Percentiles rank a stretch among this genome's conserved stretches.
Evolutionary conservation across 1,140 invertebrate genomes (phyloP).

Genomic region (Panagrolaimus sp.): DNA sequence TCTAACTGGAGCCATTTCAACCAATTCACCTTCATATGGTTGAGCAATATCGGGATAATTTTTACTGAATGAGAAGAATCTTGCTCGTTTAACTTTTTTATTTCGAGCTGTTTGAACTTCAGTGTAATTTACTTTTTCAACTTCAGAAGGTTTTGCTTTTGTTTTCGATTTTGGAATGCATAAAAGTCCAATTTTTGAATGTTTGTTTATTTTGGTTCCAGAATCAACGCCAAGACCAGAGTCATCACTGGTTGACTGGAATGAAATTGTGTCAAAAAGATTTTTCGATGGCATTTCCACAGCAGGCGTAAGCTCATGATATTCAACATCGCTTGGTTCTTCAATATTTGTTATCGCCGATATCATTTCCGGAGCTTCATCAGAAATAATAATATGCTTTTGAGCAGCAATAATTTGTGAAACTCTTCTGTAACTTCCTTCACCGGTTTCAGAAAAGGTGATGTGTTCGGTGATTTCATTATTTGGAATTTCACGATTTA

Average conservation of each 20-base stretch:
- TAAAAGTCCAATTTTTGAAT: not conserved
- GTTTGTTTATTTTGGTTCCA: not conserved
- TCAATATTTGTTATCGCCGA: not conserved
- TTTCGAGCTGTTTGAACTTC: not conserved
- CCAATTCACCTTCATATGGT: not conserved
- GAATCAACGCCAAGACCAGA: not conserved
- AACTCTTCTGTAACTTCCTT: no score
- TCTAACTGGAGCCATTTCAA: not conserved
- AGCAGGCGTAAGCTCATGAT: not conserved
- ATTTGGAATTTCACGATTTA: no score
- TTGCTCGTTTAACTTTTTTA: not conserved
- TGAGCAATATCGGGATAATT: not conserved
- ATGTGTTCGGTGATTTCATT: no score
- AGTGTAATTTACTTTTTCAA: not conserved
- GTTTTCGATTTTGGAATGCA: slow-evolving; percentile 4
- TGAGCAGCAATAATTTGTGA: no score
- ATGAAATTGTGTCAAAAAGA: slow-evolving; percentile 5
- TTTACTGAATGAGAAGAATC: not conserved
- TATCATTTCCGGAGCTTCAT: no score
- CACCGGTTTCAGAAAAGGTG: no score
- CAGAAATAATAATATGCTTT: no score
- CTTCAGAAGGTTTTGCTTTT: not conserved
- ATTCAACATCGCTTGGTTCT: slow-evolving; percentile 26
- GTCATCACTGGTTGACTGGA: not conserved
- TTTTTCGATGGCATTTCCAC: not conserved